A percentile compares a stretch with the other conserved stretches of the same genome.
These are phyloP conservation scores for Amblyopsis rosae DNA, from an alignment of 2,113 vertebrate genomes.

Conservation along the genomic window DNA sequence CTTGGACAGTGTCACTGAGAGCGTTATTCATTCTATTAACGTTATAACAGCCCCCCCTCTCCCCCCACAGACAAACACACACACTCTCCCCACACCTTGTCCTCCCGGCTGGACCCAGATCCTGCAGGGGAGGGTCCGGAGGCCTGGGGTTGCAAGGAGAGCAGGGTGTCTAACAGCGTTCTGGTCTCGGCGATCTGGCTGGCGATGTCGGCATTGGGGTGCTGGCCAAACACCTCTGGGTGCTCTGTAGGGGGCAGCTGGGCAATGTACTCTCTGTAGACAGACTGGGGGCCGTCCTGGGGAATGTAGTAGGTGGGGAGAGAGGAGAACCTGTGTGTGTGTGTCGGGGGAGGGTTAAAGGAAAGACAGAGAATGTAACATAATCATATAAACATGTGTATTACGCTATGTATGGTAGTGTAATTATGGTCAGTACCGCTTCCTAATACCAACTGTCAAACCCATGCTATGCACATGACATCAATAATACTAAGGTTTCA, in stretches of 20 bases:
- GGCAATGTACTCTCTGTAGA: conserved; percentile 79
- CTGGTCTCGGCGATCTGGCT: conserved; percentile 85
- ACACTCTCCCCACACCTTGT: conserved; percentile 67
- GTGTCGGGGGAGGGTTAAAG: not conserved
- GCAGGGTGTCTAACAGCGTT: conserved; percentile 84
- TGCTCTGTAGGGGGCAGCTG: conserved; percentile 79
- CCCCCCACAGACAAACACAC: conserved; percentile 1
- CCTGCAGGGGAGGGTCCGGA: conserved; percentile 60
- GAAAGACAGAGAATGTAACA: too few relatives aligned
- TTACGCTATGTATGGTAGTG: too few relatives aligned
- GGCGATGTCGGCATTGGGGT: conserved; percentile 86
- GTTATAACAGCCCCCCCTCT: not conserved
- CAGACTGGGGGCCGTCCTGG: conserved; percentile 75
- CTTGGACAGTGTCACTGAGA: too few relatives aligned
- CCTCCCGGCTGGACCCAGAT: conserved; percentile 74
- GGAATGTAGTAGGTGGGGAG: conserved; percentile 81
- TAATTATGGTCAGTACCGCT: too few relatives aligned
- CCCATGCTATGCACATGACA: too few relatives aligned
- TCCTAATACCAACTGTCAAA: too few relatives aligned
- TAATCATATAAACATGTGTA: too few relatives aligned
- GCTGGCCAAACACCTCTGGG: conserved; percentile 87
- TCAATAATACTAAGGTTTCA: too few relatives aligned
- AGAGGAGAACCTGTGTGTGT: conserved; percentile 76
- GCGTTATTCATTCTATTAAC: too few relatives aligned
- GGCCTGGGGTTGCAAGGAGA: conserved; percentile 87